Base-by-base conservation (phyloP, 53 echinoderm and acorn worm genomes). In the Zoroaster sp. region DNA sequence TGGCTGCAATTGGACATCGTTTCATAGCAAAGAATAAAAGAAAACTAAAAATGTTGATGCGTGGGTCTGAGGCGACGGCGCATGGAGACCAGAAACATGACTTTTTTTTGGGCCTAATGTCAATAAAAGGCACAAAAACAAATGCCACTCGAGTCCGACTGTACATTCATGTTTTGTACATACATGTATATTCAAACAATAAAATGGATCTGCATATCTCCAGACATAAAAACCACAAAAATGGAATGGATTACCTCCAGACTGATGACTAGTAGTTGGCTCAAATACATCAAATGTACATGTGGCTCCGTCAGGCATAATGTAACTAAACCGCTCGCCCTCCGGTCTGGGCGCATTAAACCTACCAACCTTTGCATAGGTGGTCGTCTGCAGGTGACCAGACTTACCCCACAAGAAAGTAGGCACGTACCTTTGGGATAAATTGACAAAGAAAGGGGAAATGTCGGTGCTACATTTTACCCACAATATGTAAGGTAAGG, bases 271-370 rank as follows among this genome's bases (percentile, higher is more conserved):
- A 31, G 34, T 44, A 1, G 86, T 74, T 52, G 92, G 94, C 70
- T 97, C 95, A 94, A 97, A 97, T n/a, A 95, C 65, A 76, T 97
- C 98, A 92, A 90, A 97, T 11, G 98, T 96, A 11, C 87, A 80
- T 0, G 95, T 97, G 13, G 95, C 95, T 20, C 94, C 94, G 87
- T 97, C 98, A 0, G 98, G 93, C 87, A 96, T 86, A 28, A 94
- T 45, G 43, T 91, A 15, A 72, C 40, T 83, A 17, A 69, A 94
- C 5, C 98, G 87, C 2, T 63, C 89, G 10, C 98, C 95, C 23
- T 85, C 49, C 25, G 94, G 94, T 23, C 46, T 23, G 13, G 98
- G 98, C 10, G 89, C 88, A 13, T 89, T 80, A 44, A 95, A 95
- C 46, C 98, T 86, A 32, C 98, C 95, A 6, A 92, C 52, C 75